Conservation (phyloP, 2,797 vertebrate genomes). For the Galagoides demidoff region DNA sequence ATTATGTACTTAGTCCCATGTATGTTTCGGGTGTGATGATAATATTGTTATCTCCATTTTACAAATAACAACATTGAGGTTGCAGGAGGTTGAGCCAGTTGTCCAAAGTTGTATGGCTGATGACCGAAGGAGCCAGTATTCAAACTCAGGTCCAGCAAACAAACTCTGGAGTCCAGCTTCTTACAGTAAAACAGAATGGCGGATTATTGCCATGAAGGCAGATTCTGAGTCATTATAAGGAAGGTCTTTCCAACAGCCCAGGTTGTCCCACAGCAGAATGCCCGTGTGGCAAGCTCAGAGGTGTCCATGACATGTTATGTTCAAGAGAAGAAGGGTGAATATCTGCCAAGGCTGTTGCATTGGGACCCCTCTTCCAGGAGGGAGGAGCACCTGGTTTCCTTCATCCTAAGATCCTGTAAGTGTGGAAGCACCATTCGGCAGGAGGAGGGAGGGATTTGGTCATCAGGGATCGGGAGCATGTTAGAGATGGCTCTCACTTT, state of each 20-base stretch:
- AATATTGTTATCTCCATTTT: not conserved
- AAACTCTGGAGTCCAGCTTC: not conserved
- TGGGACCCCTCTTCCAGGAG: not conserved
- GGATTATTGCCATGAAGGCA: not conserved
- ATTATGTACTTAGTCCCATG: not conserved
- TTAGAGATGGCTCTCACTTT: accelerated
- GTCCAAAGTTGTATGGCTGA: not conserved
- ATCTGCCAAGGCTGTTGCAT: not conserved
- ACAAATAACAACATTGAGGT: not conserved
- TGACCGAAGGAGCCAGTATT: not conserved
- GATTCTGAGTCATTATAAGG: not conserved
- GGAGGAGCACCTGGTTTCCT: not conserved
- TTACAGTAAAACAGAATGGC: not conserved
- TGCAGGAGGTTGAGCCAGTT: not conserved
- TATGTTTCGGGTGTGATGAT: too few relatives aligned
- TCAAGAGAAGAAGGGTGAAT: not conserved
- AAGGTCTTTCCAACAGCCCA: not conserved
- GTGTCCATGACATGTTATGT: not conserved
- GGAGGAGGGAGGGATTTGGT: not conserved
- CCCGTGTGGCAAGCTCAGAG: not conserved
- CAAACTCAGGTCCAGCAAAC: not conserved
- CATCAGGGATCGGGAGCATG: not conserved
- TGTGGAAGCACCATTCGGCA: too few relatives aligned
- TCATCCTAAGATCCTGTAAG: not conserved
- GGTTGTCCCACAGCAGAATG: not conserved